These are phyloP conservation scores for Eremophila alpestris DNA, from an alignment of 2,797 vertebrate genomes.

Conservation along the genomic window DNA sequence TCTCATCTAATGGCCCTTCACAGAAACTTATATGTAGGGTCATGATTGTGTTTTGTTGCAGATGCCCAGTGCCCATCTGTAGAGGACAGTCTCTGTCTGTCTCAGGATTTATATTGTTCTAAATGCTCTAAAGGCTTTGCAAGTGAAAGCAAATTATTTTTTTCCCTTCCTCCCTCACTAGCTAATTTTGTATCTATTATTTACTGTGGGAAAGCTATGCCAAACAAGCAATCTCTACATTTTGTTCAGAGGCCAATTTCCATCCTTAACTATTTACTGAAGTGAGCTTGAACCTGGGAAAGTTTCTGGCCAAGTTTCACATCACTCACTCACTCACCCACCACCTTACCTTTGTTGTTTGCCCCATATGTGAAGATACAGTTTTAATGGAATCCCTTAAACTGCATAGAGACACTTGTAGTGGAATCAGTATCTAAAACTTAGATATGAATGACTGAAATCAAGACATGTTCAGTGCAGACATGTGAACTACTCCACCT, in stretches of 20 bases:
- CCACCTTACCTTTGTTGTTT: not conserved
- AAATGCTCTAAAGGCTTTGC: constrained; percentile 53
- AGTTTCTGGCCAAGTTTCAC: not conserved
- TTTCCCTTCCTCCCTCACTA: constrained; percentile 27
- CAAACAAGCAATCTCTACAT: constrained; percentile 35
- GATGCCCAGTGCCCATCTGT: constrained; percentile 59
- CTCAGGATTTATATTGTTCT: constrained; percentile 61
- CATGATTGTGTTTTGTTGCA: constrained; percentile 57
- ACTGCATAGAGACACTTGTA: not conserved
- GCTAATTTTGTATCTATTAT: constrained; percentile 61
- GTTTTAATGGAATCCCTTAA: not conserved
- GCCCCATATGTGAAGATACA: not conserved
- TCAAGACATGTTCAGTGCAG: not conserved
- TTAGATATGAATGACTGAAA: not conserved
- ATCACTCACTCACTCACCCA: not conserved
- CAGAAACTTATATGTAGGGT: constrained; percentile 63
- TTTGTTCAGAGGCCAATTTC: constrained; percentile 31
- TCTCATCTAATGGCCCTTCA: constrained; percentile 57
- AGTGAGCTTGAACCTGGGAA: not conserved
- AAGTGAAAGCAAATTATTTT: constrained; percentile 51
- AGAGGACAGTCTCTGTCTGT: constrained; percentile 60
- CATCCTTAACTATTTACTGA: not conserved
- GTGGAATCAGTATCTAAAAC: not conserved
- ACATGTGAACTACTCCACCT: not conserved
- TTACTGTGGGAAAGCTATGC: constrained; percentile 58